Base-by-base conservation (phyloP, 2,888 invertebrate genomes). In the Patella caerulea region DNA sequence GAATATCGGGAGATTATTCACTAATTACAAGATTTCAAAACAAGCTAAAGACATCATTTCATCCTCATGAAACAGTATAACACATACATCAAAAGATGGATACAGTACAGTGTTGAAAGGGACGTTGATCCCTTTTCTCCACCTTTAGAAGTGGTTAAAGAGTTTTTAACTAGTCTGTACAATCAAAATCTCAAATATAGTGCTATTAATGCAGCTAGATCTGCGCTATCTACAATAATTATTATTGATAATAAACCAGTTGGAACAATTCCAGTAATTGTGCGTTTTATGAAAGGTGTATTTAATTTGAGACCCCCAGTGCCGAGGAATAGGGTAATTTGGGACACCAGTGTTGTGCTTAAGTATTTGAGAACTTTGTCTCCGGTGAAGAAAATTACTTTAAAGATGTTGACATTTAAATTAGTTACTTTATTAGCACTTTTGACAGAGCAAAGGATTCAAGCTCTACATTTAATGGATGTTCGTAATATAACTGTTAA, bases 71-170 rank as follows among this genome's bases (percentile, higher is more conserved):
- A 65, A 45, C 76, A 76, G 29, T 77, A 77, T 59, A 52, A 59
- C 59, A 59, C 19, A 5, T 77, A 77, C 55, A 73, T 77, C 45
- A 11, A 69, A 55, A 73, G 69, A 24, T 77, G 77, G 77, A 12
- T 77, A 15, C 59, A 53, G 72, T 78, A 72, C 65, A 29, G 52
- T 55, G 24, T 34, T 71, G 14, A 11, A 15, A 75, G 53, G 34
- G 14, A 53, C 45, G 9, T n/a, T 72, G 56, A 78, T 75, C 71
- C 75, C 52, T 55, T 78, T 72, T n/a, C 72, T 69, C 75, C 78
- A 29, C 5, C n/a, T 34, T 14, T 75, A 24, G 65, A 59, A 15
- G n/a, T 14, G 9, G 24, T 78, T 53, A 9, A 75, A n/a, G 15
- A n/a, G 1, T 78, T 75, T 34, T 29, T 78, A 5, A 75, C 75